Base-by-base conservation (phyloP, 2,888 invertebrate species). In the Pterostichus madidus region DNA sequence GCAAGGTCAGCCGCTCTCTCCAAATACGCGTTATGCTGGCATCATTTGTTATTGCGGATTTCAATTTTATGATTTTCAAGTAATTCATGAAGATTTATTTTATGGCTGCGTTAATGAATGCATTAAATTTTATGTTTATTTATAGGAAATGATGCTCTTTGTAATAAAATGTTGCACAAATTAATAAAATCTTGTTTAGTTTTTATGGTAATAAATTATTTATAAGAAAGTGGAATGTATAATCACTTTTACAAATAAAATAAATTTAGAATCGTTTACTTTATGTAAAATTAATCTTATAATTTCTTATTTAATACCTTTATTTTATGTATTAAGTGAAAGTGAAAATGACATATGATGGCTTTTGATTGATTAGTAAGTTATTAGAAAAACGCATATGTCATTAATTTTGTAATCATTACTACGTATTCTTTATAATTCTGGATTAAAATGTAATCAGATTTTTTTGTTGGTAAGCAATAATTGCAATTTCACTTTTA, bases 171-270 rank as follows among this genome's bases (percentile, higher is more conserved):
- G 64, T 32, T 64, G 24, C 3, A 13, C 32, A 64, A 49, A 49
- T 64, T 64, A 35, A 64, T 64, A 64, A 35, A 35, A n/a, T n/a
- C 35, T 64, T 64, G 64, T 35, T 64, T 64, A 49, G 0, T 49
- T 0, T 11, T 49, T 49, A 49, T 8, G 6, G 49, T 49, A 49
- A 49, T 49, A 49, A 49, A 49, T 8, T 49, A 11, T 49, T 49
- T 7, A 0, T 49, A 49, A 1, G 5, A 49, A 49, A 11, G 49
- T 13, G 11, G 35, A 64, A 64, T 32, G 35, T 64, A 32, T 32
- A 64, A 64, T 64, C 11, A 64, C 64, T 64, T 64, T 64, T 64
- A 64, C 64, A 64, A 64, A 64, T 64, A 64, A 64, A 49, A 35
- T 64, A 64, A 64, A 35, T 64, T 64, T 35, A 31, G 35, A 64